A percentile compares a stretch with the other conserved stretches of the same genome.
Evolutionary conservation across 2,888 invertebrate species (phyloP).

Genomic region (Drosophila cognata): DNA sequence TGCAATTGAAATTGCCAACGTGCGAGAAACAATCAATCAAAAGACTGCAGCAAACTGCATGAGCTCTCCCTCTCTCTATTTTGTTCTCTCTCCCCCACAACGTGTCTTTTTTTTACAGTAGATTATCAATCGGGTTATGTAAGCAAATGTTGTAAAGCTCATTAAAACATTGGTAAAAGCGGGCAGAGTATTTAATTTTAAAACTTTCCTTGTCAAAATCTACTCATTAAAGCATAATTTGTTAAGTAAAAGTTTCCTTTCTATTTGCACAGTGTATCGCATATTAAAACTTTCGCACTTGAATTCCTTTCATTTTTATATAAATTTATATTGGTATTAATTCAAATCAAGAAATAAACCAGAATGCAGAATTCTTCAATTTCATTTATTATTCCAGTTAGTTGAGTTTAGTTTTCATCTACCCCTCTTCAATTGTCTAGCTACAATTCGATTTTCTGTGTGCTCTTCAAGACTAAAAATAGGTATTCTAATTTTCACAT

Average conservation of each 20-base stretch:
- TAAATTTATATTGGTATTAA: neutral
- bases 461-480: slow-evolving; percentile 27
- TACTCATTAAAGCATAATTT: neutral
- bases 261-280: neutral
- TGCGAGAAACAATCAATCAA: slow-evolving; percentile 42
- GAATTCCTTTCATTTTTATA: neutral
- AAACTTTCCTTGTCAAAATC: neutral
- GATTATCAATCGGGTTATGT: slow-evolving; percentile 5
- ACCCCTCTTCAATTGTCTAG: neutral
- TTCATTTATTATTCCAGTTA: neutral
- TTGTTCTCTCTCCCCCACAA: neutral
- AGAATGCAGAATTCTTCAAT: neutral
- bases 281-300: neutral
- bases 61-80: neutral
- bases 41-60: slow-evolving; percentile 20
- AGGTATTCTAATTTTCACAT: slow-evolving; percentile 30
- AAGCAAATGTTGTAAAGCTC: neutral
- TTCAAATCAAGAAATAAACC: neutral
- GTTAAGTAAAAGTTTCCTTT: neutral
- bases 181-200: neutral
- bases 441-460: slow-evolving; percentile 1
- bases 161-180: neutral
- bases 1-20: slow-evolving; percentile 34
- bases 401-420: neutral
- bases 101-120: neutral